A percentile compares a stretch with the other conserved stretches of the same genome.
Conservation (phyloP, 1,140 invertebrate genomes). For the Panagrolaimus sp. region DNA sequence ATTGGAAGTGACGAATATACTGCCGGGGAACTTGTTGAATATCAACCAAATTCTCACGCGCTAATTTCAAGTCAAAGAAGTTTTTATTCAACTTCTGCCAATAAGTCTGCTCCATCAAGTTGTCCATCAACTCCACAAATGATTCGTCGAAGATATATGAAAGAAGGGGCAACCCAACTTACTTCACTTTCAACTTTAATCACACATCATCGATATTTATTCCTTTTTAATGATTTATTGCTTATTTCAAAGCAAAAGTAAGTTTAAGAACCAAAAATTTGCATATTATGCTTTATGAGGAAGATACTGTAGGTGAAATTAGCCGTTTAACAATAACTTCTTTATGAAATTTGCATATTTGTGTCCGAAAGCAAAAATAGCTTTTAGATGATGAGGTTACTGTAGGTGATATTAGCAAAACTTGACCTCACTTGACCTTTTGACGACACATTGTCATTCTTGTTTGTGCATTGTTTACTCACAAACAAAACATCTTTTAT, state of each 20-base stretch:
- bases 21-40: slow-evolving; percentile 16
- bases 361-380: too few species aligned
- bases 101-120: slow-evolving; percentile 21
- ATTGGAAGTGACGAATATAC: background rate
- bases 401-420: background rate
- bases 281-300: background rate
- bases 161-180: slow-evolving; percentile 49
- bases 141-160: slow-evolving; percentile 26
- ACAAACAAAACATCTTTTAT: too few species aligned
- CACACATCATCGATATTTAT: slow-evolving; percentile 61
- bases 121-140: slow-evolving; percentile 36
- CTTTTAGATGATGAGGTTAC: background rate
- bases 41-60: background rate
- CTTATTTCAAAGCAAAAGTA: slow-evolving; percentile 64
- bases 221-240: slow-evolving; percentile 63
- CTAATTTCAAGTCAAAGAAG: slow-evolving; percentile 4
- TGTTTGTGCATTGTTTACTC: background rate
- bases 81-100: slow-evolving; percentile 13
- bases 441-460: background rate
- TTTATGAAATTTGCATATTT: too few species aligned
- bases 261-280: slow-evolving; percentile 38
- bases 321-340: too few species aligned
- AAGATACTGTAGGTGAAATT: too few species aligned
- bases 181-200: slow-evolving; percentile 48
- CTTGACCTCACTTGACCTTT: background rate